phyloP scores from a whole-genome alignment of 1,140 invertebrate genomes.

The Caenorhabditis remanei region DNA sequence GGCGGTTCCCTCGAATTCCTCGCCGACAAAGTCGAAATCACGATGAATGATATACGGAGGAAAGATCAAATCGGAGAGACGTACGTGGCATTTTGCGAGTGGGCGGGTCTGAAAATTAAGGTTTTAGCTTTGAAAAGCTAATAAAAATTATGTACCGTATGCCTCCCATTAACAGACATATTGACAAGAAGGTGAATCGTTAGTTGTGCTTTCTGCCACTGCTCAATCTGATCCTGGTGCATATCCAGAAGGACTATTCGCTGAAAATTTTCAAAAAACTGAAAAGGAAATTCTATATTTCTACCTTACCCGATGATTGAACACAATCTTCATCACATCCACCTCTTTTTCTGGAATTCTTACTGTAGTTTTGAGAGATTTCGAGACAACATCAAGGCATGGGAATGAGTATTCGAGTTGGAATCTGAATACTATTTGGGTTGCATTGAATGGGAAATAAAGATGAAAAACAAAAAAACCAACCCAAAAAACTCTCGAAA shows the following conservation, averaged over 20 bases:
- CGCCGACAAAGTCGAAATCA: conserved; percentile 25
- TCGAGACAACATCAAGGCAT: conserved; percentile 33
- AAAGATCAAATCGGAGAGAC: neutral
- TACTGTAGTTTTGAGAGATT: conserved; percentile 21
- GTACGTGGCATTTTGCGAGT: conserved; percentile 5
- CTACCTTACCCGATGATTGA: neutral
- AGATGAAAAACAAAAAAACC: neutral
- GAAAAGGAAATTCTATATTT: no score
- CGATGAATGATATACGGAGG: conserved; percentile 12
- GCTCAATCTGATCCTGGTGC: conserved; percentile 25
- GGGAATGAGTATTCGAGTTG: conserved; percentile 46
- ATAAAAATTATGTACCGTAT: neutral
- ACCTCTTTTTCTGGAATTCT: conserved; percentile 39
- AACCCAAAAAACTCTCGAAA: conserved; percentile 35
- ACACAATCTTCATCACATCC: conserved; percentile 31
- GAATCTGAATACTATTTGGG: conserved; percentile 31
- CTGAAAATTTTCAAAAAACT: neutral
- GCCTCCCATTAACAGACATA: conserved; percentile 19
- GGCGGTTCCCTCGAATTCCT: conserved; percentile 41
- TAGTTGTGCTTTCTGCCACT: conserved; percentile 28
- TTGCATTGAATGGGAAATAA: no score
- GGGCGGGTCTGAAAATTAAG: conserved; percentile 33
- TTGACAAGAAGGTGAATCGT: conserved; percentile 20
- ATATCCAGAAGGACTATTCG: conserved; percentile 34
- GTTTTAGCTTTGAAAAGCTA: no score